Evolutionary conservation across 2,888 invertebrate genomes (phyloP).

Genomic region (Cordilura impudica): DNA sequence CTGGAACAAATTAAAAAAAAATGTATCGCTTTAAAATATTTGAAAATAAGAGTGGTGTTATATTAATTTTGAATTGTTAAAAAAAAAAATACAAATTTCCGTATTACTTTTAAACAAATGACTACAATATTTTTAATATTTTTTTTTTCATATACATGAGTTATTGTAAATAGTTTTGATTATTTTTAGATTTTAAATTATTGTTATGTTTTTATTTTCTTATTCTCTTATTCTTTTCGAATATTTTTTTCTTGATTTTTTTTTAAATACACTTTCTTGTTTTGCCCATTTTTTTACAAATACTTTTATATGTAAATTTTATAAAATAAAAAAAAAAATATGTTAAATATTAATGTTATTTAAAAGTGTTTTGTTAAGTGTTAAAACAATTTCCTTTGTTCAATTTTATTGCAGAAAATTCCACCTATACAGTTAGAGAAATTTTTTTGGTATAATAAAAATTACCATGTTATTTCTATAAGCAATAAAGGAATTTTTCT

Average conservation of each 20-base stretch:
- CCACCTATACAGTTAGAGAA: no score
- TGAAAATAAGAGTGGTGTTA: slow-evolving; percentile 11
- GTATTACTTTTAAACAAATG: neutral
- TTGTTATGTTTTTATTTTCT: neutral
- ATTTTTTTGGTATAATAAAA: no score
- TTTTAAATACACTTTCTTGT: neutral
- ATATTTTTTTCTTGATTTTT: neutral
- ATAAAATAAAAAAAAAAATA: neutral
- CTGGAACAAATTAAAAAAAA: neutral
- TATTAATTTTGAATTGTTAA: neutral
- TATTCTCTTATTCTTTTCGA: neutral
- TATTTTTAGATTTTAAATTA: neutral
- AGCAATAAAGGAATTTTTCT: no score
- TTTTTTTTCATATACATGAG: neutral
- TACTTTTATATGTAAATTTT: neutral
- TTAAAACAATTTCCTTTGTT: no score
- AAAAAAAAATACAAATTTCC: slow-evolving; percentile 3
- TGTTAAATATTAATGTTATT: no score
- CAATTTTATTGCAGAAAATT: no score
- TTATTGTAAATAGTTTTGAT: neutral
- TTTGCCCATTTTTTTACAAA: neutral
- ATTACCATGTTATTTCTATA: no score
- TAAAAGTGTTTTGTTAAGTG: no score
- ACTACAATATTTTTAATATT: neutral
- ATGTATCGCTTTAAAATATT: neutral